Evolutionary conservation across 1,140 invertebrate species (phyloP).

Genomic region (Drosophila setifemur): DNA sequence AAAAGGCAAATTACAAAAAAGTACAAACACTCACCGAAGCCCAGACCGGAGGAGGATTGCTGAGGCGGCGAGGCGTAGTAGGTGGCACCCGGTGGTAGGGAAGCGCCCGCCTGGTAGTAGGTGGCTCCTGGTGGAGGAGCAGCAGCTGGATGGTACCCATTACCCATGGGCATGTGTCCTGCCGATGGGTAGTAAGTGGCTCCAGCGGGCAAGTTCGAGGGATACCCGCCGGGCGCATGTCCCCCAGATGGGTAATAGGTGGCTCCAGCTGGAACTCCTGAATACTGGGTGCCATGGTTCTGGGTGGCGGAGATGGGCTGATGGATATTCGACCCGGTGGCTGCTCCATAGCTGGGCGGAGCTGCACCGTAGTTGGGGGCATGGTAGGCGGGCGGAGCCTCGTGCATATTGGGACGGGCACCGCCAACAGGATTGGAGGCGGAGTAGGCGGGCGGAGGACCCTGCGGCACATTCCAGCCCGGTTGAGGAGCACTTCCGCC

Average conservation of each 20-base stretch:
- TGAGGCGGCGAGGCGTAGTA: constrained; percentile 67
- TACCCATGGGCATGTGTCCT: constrained; percentile 46
- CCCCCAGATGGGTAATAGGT: constrained; percentile 63
- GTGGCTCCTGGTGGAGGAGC: constrained; percentile 69
- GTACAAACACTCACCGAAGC: constrained; percentile 60
- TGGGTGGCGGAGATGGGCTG: constrained; percentile 57
- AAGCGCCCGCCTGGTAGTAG: constrained; percentile 66
- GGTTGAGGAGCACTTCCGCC: constrained; percentile 13
- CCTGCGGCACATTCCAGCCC: constrained; percentile 78
- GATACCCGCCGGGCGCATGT: constrained; percentile 24
- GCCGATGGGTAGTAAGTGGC: constrained; percentile 57
- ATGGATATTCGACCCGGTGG: constrained; percentile 46
- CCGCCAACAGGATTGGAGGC: constrained; percentile 64
- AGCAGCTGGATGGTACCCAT: constrained; percentile 54
- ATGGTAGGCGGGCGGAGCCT: constrained; percentile 65
- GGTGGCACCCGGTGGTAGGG: constrained; percentile 69
- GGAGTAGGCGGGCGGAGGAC: constrained; percentile 70
- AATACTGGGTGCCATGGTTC: constrained; percentile 54
- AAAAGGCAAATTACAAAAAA: no score
- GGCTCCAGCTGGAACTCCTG: constrained; percentile 56
- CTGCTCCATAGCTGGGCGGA: constrained; percentile 51
- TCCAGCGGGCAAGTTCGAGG: constrained; percentile 40
- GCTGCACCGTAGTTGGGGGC: constrained; percentile 60
- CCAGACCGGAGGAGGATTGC: constrained; percentile 70
- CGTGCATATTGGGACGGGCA: constrained; percentile 66